Percentiles rank a stretch among this genome's conserved stretches.
Conservation (phyloP, 2,888 invertebrate genomes). For the Mystacides longicornis region DNA sequence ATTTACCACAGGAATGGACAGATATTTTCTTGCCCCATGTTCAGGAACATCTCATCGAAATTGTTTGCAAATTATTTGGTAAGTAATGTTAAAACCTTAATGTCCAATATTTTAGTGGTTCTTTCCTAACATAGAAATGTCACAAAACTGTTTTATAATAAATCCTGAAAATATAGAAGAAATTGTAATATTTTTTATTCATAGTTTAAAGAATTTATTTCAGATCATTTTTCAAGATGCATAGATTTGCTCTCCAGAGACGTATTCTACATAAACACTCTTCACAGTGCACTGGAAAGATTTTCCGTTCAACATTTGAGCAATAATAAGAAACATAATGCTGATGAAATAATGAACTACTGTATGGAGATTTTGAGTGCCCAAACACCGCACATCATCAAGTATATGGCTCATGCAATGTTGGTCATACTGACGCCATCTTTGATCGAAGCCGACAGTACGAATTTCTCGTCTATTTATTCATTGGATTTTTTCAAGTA, state of each 20-base stretch:
- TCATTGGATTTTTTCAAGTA: neutral
- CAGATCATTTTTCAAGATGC: slow-evolving; percentile 15
- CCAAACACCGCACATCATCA: slow-evolving; percentile 20
- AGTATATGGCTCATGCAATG: slow-evolving; percentile 41
- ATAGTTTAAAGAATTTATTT: slow-evolving; percentile 4
- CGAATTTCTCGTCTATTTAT: neutral
- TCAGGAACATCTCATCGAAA: slow-evolving; percentile 43
- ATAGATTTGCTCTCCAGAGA: slow-evolving; percentile 23
- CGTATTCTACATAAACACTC: slow-evolving; percentile 31
- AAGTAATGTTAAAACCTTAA: slow-evolving; percentile 21
- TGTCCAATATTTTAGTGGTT: neutral
- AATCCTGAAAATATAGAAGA: too few relatives aligned
- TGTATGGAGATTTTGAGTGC: slow-evolving; percentile 25
- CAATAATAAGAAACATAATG: slow-evolving; percentile 6
- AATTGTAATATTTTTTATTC: too few relatives aligned
- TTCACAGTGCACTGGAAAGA: slow-evolving; percentile 29
- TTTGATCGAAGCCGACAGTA: slow-evolving; percentile 40
- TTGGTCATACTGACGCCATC: slow-evolving; percentile 37
- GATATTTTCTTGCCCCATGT: slow-evolving; percentile 66
- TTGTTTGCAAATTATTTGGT: slow-evolving; percentile 46
- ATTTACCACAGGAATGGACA: slow-evolving; percentile 62
- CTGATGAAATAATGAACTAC: slow-evolving; percentile 13
- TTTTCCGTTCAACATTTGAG: slow-evolving; percentile 27
- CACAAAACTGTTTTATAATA: too few relatives aligned
- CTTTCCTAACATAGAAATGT: neutral